Conservation (phyloP, 2,888 invertebrate species). For the Syritta pipiens region DNA sequence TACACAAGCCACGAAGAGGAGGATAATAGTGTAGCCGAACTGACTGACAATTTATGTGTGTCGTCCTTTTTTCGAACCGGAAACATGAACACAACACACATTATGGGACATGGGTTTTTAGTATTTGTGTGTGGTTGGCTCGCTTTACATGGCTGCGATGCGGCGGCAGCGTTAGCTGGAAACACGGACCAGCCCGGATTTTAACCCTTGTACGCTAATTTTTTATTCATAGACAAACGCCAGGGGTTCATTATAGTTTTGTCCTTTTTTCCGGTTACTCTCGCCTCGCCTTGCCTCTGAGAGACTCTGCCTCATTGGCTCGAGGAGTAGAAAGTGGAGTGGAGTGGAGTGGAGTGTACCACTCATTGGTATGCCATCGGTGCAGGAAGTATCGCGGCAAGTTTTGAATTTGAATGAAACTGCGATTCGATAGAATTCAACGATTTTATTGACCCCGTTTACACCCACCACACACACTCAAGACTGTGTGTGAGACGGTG, state of each 20-base stretch:
- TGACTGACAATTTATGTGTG: conserved; percentile 60
- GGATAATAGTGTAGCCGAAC: conserved; percentile 58
- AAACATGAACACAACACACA: conserved; percentile 67
- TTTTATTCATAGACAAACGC: conserved; percentile 68
- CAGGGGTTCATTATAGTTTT: conserved; percentile 63
- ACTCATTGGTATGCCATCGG: conserved; percentile 55
- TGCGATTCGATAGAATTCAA: conserved; percentile 55
- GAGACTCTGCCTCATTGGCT: conserved; percentile 3
- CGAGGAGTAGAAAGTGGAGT: background rate
- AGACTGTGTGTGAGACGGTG: background rate
- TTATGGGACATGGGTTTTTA: conserved; percentile 58
- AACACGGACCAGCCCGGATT: conserved; percentile 54
- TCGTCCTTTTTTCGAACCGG: conserved; percentile 61
- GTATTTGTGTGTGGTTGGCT: conserved; percentile 66
- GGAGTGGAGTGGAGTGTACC: background rate
- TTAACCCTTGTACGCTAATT: conserved; percentile 68
- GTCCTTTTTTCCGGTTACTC: conserved; percentile 9
- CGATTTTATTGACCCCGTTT: conserved; percentile 59
- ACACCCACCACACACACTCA: conserved; percentile 6
- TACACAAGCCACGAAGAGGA: background rate
- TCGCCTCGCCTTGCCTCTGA: conserved; percentile 2
- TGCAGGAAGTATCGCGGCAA: conserved; percentile 43
- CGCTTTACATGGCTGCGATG: conserved; percentile 56
- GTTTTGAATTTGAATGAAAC: conserved; percentile 64
- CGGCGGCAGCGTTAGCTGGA: conserved; percentile 46